Evolutionary conservation across 64 coral and sea anemone species (phyloP), one percentile per base, ranked within the genome.

Genomic region (Exaiptasia diaphana): DNA sequence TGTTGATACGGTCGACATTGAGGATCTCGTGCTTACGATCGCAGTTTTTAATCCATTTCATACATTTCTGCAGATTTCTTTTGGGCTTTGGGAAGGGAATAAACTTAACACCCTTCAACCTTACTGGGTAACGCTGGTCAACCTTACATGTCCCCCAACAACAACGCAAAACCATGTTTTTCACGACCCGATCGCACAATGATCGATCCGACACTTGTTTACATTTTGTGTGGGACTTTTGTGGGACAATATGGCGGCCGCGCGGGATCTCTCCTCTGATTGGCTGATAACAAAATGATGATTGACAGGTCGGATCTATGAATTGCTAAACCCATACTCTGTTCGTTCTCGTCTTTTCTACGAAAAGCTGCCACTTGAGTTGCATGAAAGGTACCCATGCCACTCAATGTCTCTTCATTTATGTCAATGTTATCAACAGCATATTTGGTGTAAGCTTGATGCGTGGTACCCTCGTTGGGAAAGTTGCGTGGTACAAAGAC

Each of bases 221-320:
- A 37, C 41, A 45, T 34, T 25, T 86, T 75, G 83, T n/a, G n/a
- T n/a, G n/a, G n/a, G n/a, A n/a, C n/a, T n/a, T 86, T 86, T 86
- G 83, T 86, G 71, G 71, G 83, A 86, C 83, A 86, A 76, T 35
- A 76, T 76, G 83, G 71, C 83, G 56, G 56, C 71, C 41, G 46
- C 50, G 35, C 29, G 73, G 36, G 37, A 14, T 9, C 34, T 40
- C 27, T 15, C 81, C 36, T 73, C 30, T 84, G 81, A 84, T 84
- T 84, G 67, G 67, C 49, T 84, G 67, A 54, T 11, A 27, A 39
- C 71, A 40, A 35, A 22, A 22, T 60, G 7, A 14, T 79, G 76
- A 79, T 71, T 12, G 22, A 38, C 31, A 20, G 13, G 13, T 4
- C 22, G 5, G 3, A 38, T 37, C 36, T 37, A 31, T 4, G 9